These are phyloP conservation scores for Mythimna loreyi DNA, from an alignment of 2,888 invertebrate species.

Conservation along the genomic window DNA sequence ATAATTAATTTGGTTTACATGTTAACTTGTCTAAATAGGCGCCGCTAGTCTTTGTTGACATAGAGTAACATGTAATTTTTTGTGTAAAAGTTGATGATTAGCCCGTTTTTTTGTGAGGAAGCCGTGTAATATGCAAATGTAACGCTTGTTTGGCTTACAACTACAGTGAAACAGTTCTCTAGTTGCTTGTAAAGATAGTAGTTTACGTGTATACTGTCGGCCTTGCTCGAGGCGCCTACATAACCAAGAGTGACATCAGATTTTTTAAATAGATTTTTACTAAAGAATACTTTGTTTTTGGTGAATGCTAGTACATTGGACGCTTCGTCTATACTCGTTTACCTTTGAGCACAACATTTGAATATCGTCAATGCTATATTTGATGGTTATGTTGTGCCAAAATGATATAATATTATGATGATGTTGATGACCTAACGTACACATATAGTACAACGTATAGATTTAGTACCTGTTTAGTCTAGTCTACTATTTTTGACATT, in stretches of 20 bases:
- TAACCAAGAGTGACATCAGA: conserved; percentile 83
- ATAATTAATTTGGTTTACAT: conserved; percentile 48
- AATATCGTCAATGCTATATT: conserved; percentile 45
- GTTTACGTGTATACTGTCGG: conserved; percentile 71
- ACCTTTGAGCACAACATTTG: conserved; percentile 55
- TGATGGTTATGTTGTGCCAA: neutral
- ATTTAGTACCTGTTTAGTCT: conserved; percentile 11
- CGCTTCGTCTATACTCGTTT: conserved; percentile 51
- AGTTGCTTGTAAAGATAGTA: conserved; percentile 70
- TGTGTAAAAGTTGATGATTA: conserved; percentile 32
- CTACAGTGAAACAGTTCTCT: conserved; percentile 56
- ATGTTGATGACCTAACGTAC: conserved; percentile 14
- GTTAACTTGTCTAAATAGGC: conserved; percentile 48
- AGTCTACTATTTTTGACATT: neutral
- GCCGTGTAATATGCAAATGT: conserved; percentile 34
- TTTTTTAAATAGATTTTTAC: conserved; percentile 86
- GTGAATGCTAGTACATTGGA: conserved; percentile 49
- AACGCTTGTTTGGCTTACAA: conserved; percentile 41
- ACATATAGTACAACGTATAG: neutral
- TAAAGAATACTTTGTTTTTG: conserved; percentile 75
- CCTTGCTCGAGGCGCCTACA: conserved; percentile 84
- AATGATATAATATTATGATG: neutral
- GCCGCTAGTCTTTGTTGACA: conserved; percentile 80
- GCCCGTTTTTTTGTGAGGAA: conserved; percentile 40
- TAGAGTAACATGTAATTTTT: conserved; percentile 58